phyloP scores from a whole-genome alignment of 2,888 invertebrate species.

The Luperina testacea region DNA sequence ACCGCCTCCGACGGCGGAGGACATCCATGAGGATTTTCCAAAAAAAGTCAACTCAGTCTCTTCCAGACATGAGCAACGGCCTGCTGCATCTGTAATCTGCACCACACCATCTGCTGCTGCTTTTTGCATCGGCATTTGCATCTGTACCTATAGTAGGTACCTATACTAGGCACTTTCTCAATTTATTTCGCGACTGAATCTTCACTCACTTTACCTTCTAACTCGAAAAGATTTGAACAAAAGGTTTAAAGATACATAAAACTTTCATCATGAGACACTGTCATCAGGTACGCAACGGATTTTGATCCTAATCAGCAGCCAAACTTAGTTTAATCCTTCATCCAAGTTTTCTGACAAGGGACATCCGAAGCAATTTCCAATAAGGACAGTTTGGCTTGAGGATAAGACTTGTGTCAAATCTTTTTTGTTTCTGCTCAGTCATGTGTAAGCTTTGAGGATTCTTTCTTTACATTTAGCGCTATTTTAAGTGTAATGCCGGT shows the following conservation, averaged over 20 bases:
- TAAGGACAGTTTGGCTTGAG: constrained; percentile 59
- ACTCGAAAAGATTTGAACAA: constrained; percentile 5
- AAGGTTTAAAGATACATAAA: constrained; percentile 28
- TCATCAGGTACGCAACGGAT: constrained; percentile 50
- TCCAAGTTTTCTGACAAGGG: constrained; percentile 64
- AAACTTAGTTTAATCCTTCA: constrained; percentile 66
- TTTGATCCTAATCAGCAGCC: constrained; percentile 54
- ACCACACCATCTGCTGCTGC: no score
- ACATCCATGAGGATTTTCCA: no score
- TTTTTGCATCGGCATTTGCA: no score
- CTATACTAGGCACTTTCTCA: neutral
- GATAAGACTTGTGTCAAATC: constrained; percentile 65
- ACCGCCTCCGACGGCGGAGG: no score
- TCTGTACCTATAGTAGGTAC: no score
- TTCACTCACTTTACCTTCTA: neutral
- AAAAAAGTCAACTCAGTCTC: no score
- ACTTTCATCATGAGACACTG: constrained; percentile 39
- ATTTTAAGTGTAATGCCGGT: constrained; percentile 29
- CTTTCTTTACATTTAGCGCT: constrained; percentile 33
- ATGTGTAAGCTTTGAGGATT: constrained; percentile 59
- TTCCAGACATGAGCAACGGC: neutral
- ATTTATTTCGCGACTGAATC: neutral
- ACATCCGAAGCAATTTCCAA: constrained; percentile 67
- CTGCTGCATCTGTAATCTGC: neutral
- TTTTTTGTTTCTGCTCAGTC: constrained; percentile 69